phyloP scores from a whole-genome alignment of 1,140 invertebrate species.

The Ips nitidus region DNA sequence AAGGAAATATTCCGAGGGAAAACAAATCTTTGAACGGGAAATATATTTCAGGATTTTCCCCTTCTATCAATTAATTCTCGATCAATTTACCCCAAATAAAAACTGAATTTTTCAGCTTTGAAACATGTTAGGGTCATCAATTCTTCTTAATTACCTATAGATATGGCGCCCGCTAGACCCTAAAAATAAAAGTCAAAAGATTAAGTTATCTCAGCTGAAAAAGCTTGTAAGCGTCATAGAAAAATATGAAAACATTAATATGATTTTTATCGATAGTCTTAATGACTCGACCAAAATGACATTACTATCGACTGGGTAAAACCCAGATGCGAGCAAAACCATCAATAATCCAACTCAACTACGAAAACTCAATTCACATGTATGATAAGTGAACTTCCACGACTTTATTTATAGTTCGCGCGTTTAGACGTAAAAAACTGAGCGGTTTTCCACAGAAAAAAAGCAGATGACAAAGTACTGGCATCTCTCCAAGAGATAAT shows the following conservation, averaged over 20 bases:
- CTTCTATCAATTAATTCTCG: background rate
- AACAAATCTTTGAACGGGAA: background rate
- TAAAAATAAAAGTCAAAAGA: constrained; percentile 1
- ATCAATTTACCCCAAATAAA: background rate
- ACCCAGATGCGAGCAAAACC: too few relatives aligned
- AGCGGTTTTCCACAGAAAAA: background rate
- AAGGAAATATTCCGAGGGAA: background rate
- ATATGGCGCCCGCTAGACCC: background rate
- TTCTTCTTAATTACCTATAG: constrained; percentile 3
- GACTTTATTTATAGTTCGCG: constrained; percentile 2
- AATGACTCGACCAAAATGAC: background rate
- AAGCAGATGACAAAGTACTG: constrained; percentile 2
- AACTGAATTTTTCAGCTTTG: background rate
- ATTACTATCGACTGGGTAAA: too few relatives aligned
- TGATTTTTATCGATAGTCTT: background rate
- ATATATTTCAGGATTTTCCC: background rate
- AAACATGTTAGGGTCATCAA: background rate
- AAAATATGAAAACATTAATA: background rate
- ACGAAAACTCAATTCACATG: background rate
- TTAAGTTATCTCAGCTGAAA: background rate
- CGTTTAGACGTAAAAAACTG: background rate
- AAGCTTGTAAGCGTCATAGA: background rate
- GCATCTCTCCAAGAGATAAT: constrained; percentile 12
- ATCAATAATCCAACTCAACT: background rate
- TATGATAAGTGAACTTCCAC: background rate